A percentile compares a stretch with the other conserved stretches of the same genome.
phyloP scores from a whole-genome alignment of 2,888 invertebrate species.

The Copidosoma aretas region DNA sequence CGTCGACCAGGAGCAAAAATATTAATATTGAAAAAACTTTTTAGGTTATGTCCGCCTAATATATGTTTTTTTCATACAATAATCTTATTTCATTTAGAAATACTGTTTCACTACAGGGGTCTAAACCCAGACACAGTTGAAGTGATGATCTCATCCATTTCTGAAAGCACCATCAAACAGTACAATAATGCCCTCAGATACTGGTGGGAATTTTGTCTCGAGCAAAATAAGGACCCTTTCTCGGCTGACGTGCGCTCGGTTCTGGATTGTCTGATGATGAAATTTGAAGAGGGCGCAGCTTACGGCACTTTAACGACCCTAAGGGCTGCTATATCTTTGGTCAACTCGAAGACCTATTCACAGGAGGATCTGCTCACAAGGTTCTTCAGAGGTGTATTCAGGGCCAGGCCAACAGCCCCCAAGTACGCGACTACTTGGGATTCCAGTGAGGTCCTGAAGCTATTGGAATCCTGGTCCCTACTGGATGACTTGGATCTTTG shows the following conservation, averaged over 20 bases:
- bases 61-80: no score
- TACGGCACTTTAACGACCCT: neutral
- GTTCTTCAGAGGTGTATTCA: constrained; percentile 21
- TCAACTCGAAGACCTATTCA: neutral
- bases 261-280: neutral
- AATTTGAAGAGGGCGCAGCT: neutral
- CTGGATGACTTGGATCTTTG: neutral
- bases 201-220: constrained; percentile 5
- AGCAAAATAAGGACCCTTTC: neutral
- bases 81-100: no score
- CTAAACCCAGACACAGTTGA: neutral
- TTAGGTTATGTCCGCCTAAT: no score
- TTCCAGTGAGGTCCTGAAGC: neutral
- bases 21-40: no score
- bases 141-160: neutral
- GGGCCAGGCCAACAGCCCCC: constrained; percentile 3
- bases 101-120: no score
- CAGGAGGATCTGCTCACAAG: neutral
- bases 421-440: constrained; percentile 19
- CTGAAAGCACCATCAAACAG: constrained; percentile 1
- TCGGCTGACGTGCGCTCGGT: neutral
- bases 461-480: no score
- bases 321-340: constrained; percentile 1
- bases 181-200: constrained; percentile 1
- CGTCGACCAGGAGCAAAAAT: no score